A percentile compares a stretch with the other conserved stretches of the same genome.
Evolutionary conservation across 2,888 invertebrate species (phyloP).

Genomic region (Alloscopus bannaensis): DNA sequence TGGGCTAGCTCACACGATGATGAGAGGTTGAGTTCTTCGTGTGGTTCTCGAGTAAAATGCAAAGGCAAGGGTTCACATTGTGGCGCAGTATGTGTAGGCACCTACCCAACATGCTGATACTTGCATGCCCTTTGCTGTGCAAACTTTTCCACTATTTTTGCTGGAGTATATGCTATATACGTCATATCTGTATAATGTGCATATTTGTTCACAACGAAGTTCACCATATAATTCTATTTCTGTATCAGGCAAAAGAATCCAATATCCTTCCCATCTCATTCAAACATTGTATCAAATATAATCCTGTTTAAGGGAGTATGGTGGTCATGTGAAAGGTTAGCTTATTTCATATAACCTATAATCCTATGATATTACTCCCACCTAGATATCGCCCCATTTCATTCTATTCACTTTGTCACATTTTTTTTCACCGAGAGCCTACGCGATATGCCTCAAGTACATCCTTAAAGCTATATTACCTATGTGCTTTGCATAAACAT

Average conservation of each 20-base stretch:
- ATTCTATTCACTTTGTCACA: too few species aligned
- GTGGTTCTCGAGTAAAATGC: background rate
- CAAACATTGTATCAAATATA: background rate
- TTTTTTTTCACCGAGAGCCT: too few species aligned
- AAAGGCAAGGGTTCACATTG: background rate
- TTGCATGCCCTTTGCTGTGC: background rate
- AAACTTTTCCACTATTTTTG: background rate
- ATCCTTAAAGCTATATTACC: too few species aligned
- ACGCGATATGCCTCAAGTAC: too few species aligned
- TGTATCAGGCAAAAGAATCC: background rate
- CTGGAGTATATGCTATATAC: conserved; percentile 3
- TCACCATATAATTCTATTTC: conserved; percentile 11
- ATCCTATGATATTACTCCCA: conserved; percentile 2
- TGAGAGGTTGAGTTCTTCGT: too few species aligned
- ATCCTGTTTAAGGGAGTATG: background rate
- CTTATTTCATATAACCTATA: background rate
- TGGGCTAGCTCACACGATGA: too few species aligned
- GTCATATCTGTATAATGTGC: background rate
- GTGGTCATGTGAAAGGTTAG: background rate
- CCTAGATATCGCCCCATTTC: too few species aligned
- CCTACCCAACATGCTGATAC: background rate
- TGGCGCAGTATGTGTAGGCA: background rate
- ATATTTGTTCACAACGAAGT: background rate
- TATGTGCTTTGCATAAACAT: background rate
- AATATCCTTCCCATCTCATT: background rate